A percentile compares a stretch with the other conserved stretches of the same genome.
Conservation (phyloP, 2,888 invertebrate genomes). For the Macrosiphum euphorbiae region DNA sequence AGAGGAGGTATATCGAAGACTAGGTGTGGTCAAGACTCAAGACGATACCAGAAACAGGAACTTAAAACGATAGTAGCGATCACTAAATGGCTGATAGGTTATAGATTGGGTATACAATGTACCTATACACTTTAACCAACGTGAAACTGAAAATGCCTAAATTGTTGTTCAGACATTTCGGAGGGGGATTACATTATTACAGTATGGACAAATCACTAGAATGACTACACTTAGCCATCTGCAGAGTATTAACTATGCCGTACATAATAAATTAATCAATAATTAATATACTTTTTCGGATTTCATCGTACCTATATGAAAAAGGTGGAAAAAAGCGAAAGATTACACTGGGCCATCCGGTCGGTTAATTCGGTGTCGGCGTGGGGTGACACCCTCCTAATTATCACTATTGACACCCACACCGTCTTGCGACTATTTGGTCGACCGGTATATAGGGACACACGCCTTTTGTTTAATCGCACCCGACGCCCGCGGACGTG, state of each 20-base stretch:
- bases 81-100: not conserved
- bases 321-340: not conserved
- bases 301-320: not conserved
- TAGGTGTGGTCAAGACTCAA: not conserved
- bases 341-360: not conserved
- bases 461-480: conserved; percentile 23
- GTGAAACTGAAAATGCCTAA: not conserved
- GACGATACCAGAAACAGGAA: not conserved
- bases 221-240: not conserved
- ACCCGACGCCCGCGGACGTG: conserved; percentile 18
- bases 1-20: not conserved
- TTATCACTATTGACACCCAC: conserved; percentile 28
- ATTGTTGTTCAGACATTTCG: not conserved
- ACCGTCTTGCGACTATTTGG: not conserved
- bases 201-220: not conserved
- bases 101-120: not conserved
- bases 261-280: not conserved
- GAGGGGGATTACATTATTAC: not conserved
- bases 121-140: no score
- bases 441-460: not conserved
- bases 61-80: not conserved
- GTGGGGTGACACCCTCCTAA: conserved; percentile 5
- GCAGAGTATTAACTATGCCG: not conserved
- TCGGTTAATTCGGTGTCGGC: not conserved
- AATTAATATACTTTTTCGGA: not conserved